Conservation (phyloP, 2,797 vertebrate genomes). For the Cirrhinus mrigala region DNA sequence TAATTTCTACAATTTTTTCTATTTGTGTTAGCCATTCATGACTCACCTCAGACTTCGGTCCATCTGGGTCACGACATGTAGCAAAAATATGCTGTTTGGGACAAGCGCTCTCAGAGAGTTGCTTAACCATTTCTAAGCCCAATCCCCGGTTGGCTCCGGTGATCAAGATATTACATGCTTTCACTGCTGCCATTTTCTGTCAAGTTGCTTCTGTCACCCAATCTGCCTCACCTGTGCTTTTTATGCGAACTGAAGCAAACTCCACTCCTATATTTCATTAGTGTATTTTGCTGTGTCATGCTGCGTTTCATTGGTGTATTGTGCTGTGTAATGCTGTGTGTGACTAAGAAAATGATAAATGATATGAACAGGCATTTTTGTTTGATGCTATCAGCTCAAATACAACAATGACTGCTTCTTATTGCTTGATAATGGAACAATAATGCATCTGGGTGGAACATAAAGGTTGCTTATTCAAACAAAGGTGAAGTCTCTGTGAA, state of each 20-base stretch:
- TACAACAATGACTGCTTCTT: neutral
- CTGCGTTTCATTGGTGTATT: neutral
- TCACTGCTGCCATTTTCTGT: conserved; percentile 40
- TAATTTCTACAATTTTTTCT: neutral
- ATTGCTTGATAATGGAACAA: neutral
- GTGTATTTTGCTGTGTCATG: neutral
- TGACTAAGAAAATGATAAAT: neutral
- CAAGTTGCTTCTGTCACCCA: neutral
- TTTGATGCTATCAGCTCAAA: neutral
- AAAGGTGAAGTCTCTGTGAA: neutral
- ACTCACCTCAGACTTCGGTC: conserved; percentile 66
- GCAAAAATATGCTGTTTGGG: conserved; percentile 68
- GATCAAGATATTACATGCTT: conserved; percentile 65
- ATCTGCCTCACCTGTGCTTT: neutral
- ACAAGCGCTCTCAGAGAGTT: conserved; percentile 51
- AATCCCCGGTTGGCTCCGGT: conserved; percentile 75
- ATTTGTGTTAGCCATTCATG: neutral
- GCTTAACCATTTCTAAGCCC: conserved; percentile 71
- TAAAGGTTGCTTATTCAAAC: neutral
- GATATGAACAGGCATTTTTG: neutral
- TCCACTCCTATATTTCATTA: neutral
- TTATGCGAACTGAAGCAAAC: neutral
- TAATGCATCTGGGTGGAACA: neutral
- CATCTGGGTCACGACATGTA: conserved; percentile 69
- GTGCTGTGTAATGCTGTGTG: neutral